A percentile compares a stretch with the other conserved stretches of the same genome.
Conservation (phyloP, 1,140 invertebrate species). For the Drosophila grimshawi region DNA sequence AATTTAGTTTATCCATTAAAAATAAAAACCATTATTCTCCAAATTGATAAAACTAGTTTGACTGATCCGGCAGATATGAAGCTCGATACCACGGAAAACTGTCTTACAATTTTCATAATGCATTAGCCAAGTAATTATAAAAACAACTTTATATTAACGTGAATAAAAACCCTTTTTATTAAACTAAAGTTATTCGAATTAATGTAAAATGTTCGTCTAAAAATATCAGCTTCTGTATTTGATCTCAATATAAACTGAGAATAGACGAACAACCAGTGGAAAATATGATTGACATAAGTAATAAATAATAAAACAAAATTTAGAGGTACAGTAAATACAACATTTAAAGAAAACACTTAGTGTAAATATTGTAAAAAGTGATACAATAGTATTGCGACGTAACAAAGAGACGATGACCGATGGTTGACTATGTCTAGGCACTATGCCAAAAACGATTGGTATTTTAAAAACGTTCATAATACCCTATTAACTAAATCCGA, state of each 20-base stretch:
- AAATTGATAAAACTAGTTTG: conserved; percentile 7
- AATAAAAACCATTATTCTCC: not conserved
- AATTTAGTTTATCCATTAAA: conserved; percentile 18
- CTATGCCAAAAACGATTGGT: conserved; percentile 62
- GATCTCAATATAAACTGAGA: conserved; percentile 65
- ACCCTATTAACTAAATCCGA: conserved; percentile 42
- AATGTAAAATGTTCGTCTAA: conserved; percentile 65
- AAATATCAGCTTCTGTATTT: conserved; percentile 74
- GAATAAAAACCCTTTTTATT: conserved; percentile 42
- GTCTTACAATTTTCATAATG: conserved; percentile 52
- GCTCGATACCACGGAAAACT: conserved; percentile 24
- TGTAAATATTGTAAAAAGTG: conserved; percentile 80
- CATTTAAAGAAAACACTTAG: conserved; percentile 68
- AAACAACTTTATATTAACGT: conserved; percentile 61
- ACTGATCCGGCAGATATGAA: conserved; percentile 22
- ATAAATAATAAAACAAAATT: conserved; percentile 14
- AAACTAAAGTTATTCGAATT: conserved; percentile 57
- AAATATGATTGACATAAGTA: conserved; percentile 37
- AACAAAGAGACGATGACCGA: conserved; percentile 14
- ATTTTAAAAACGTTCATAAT: conserved; percentile 71
- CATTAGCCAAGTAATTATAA: conserved; percentile 67
- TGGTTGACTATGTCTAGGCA: conserved; percentile 6
- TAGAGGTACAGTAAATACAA: conserved; percentile 43
- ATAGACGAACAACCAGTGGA: conserved; percentile 11
- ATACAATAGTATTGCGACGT: conserved; percentile 64